Evolutionary conservation across 2,888 invertebrate genomes (phyloP).

Genomic region (Heteropelma amictum): DNA sequence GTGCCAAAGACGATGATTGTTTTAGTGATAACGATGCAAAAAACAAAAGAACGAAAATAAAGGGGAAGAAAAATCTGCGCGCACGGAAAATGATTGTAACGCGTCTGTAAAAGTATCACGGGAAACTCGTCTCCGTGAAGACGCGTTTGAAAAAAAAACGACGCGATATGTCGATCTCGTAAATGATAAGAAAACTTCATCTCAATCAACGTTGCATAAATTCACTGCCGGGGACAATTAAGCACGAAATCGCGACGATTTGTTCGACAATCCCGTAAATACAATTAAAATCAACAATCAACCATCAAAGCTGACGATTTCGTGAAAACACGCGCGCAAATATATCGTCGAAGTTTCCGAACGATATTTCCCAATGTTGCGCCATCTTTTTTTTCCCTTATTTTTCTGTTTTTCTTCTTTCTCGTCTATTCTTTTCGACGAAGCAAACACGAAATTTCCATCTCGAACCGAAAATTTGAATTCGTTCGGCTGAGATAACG

Average conservation of each 20-base stretch:
- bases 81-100: too few species aligned
- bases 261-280: conserved; percentile 49
- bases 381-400: not conserved
- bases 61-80: conserved; percentile 21
- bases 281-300: too few species aligned
- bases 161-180: conserved; percentile 20
- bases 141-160: too few species aligned
- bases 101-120: too few species aligned
- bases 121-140: too few species aligned
- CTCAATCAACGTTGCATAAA: conserved; percentile 31
- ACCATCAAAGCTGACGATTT: too few species aligned
- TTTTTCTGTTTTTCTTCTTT: not conserved
- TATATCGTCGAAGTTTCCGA: too few species aligned
- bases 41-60: conserved; percentile 6
- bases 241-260: conserved; percentile 46
- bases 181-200: not conserved
- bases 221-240: conserved; percentile 54
- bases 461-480: too few species aligned
- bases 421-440: not conserved
- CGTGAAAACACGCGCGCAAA: too few species aligned
- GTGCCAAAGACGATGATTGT: conserved; percentile 15
- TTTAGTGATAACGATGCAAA: too few species aligned
- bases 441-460: too few species aligned
- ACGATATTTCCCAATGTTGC: too few species aligned
- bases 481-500: conserved; percentile 7